A percentile compares a stretch with the other conserved stretches of the same genome.
Conservation (phyloP, 2,113 vertebrate genomes). For the Nothocercus julius region DNA sequence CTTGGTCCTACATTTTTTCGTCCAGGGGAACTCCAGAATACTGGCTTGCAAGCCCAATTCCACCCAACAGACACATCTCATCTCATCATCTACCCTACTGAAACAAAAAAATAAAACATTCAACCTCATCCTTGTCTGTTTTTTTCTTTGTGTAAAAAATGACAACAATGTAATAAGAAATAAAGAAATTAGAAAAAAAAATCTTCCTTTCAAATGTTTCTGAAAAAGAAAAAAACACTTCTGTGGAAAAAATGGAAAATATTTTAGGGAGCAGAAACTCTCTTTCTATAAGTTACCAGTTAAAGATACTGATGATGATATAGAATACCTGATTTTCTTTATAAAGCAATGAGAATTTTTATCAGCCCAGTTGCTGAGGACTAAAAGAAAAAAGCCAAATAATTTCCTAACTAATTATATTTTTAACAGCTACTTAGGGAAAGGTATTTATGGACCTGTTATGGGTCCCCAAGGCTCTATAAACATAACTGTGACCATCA, state of each 20-base stretch:
- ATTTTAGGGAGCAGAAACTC: background rate
- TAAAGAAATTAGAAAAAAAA: background rate
- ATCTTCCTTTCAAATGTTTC: background rate
- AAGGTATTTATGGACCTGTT: constrained; percentile 4
- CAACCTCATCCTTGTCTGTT: background rate
- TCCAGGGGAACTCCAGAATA: background rate
- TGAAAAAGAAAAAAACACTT: background rate
- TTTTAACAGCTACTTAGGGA: background rate
- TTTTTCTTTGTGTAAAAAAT: background rate
- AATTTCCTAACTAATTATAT: background rate
- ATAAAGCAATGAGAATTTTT: background rate
- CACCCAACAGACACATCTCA: background rate
- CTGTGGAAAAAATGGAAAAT: background rate
- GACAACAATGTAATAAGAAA: background rate
- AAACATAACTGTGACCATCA: background rate
- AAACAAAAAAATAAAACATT: background rate
- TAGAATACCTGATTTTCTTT: background rate
- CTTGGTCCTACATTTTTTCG: background rate
- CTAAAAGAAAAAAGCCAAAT: background rate
- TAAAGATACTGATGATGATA: background rate
- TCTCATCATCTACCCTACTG: background rate
- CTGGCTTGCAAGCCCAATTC: background rate
- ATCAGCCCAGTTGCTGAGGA: background rate
- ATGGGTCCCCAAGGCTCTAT: background rate
- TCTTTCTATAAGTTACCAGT: background rate